Base-by-base conservation (phyloP, 2,888 invertebrate genomes). In the Micoletzkya japonica region DNA sequence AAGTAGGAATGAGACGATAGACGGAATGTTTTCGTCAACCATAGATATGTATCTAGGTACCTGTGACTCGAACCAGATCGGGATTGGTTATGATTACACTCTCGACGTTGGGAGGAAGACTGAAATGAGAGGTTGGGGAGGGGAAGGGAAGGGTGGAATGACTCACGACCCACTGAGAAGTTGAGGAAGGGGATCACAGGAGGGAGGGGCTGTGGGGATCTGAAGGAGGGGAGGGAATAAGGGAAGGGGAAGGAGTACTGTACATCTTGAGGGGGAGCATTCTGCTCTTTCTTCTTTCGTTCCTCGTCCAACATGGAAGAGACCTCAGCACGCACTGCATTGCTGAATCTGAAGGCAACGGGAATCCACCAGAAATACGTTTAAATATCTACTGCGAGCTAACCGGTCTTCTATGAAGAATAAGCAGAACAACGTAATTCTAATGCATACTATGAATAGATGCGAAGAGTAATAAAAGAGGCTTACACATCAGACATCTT, bases 401-500 rank as follows among this genome's bases (percentile, higher is more conserved):
- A n/a, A n/a, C n/a, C n/a, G n/a, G n/a, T n/a, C n/a, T n/a, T n/a
- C 20, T 10, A 44, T 44, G 44, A 20, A 14, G 44, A 14, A 44
- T 14, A 44, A 20, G 14, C 10, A 20, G 44, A 44, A 44, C 44
- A 54, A 54, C 10, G 24, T 54, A 54, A 20, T 30, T 30, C 32
- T 26, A 30, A 57, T 17, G 14, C 26, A 57, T 57, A 14, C 7
- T 30, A 44, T 57, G 24, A 57, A 57, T 28, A 26, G 30, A 52
- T 52, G 6, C 14, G 7, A 52, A 52, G 26, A 30, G 30, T 14
- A 4, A 4, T 56, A 7, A 28, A 28, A 4, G 17, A 56, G 30
- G 30, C 63, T 49, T 2, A 63, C 63, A 50, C 63, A 50, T 63
- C 63, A 37, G 36, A 37, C 63, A 63, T 63, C 63, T 63, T 63